phyloP scores from a whole-genome alignment of 2,797 vertebrate species.

The Periophthalmus magnuspinnatus region DNA sequence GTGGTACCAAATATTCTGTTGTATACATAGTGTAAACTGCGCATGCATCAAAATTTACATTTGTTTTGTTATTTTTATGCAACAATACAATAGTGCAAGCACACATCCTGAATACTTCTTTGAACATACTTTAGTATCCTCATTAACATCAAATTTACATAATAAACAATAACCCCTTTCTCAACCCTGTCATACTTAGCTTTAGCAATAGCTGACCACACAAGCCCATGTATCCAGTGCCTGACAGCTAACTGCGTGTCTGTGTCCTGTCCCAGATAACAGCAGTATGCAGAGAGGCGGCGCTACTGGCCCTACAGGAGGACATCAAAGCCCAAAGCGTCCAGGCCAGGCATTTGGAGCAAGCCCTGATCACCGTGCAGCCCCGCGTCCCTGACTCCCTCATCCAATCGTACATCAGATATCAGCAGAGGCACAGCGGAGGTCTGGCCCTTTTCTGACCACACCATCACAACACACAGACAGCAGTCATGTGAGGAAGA shows the following conservation, averaged over 20 bases:
- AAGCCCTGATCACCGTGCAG: slow-evolving; percentile 81
- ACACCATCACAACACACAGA: not conserved
- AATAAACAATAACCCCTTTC: not conserved
- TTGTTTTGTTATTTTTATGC: too few relatives aligned
- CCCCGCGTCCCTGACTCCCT: slow-evolving; percentile 89
- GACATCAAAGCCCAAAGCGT: slow-evolving; percentile 80
- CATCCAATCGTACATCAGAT: slow-evolving; percentile 85
- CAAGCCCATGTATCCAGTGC: slow-evolving; percentile 4
- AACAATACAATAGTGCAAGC: too few relatives aligned
- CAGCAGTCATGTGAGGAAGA: not conserved
- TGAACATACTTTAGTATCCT: not conserved
- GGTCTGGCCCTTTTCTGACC: slow-evolving; percentile 78
- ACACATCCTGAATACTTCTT: not conserved
- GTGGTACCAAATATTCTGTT: too few relatives aligned
- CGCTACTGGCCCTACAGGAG: slow-evolving; percentile 87
- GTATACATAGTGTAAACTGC: too few relatives aligned
- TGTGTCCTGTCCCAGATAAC: slow-evolving; percentile 84
- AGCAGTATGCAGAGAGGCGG: slow-evolving; percentile 92
- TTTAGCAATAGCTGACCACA: slow-evolving; percentile 2
- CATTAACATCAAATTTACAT: not conserved
- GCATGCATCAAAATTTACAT: too few relatives aligned
- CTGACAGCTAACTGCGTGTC: slow-evolving; percentile 61
- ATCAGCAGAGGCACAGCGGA: slow-evolving; percentile 83
- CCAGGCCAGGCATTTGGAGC: slow-evolving; percentile 79
- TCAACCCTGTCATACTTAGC: not conserved